Evolutionary conservation across 2,888 invertebrate genomes (phyloP).

Genomic region (Apodemia duryi): DNA sequence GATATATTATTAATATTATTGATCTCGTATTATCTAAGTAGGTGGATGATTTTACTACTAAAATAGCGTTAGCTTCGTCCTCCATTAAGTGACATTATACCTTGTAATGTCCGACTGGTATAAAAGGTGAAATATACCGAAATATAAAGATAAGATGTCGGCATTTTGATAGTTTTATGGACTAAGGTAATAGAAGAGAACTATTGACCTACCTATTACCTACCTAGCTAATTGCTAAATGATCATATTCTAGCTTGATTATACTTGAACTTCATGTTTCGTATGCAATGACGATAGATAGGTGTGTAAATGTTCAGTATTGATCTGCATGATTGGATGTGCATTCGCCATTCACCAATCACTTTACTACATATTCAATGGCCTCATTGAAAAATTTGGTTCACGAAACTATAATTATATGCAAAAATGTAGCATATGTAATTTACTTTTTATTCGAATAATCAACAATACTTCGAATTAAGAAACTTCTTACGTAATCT

Average conservation of each 20-base stretch:
- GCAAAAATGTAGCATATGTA: slow-evolving; percentile 24
- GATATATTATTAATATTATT: no score
- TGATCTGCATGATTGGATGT: slow-evolving; percentile 44
- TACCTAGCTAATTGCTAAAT: no score
- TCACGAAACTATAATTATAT: slow-evolving; percentile 26
- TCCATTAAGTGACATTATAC: no score
- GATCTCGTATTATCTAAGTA: no score
- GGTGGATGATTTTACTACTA: no score
- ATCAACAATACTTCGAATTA: background rate
- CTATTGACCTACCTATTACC: no score
- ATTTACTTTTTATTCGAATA: slow-evolving; percentile 7
- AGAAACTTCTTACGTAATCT: slow-evolving; percentile 9
- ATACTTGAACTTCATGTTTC: slow-evolving; percentile 14
- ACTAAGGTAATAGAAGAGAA: no score
- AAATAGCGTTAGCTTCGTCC: no score
- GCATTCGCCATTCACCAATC: slow-evolving; percentile 33
- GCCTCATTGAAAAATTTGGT: slow-evolving; percentile 38
- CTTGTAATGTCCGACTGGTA: no score
- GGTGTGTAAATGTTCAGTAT: slow-evolving; percentile 39
- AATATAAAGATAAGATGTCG: no score
- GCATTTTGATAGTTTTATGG: no score
- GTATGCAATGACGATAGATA: slow-evolving; percentile 17
- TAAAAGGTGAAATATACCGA: no score
- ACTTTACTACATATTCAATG: slow-evolving; percentile 43
- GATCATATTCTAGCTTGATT: background rate